Base-by-base conservation (phyloP, 2,888 invertebrate genomes). In the Tipula lateralis region DNA sequence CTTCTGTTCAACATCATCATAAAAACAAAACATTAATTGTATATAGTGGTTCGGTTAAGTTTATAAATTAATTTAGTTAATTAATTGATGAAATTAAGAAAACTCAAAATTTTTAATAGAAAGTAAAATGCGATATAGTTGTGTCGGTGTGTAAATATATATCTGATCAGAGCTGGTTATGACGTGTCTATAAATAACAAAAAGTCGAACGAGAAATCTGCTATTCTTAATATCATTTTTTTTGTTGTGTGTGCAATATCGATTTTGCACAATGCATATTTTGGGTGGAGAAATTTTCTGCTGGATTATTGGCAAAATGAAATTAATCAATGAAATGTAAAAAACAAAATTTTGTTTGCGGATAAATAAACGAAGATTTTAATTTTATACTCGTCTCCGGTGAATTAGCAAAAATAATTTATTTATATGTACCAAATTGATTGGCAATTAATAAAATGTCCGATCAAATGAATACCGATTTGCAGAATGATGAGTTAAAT, bases 401-500 rank as follows among this genome's bases (percentile, higher is more conserved):
- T 39, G 44, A 7, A n/a, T 44, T n/a, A 13, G n/a, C 2, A 44
- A 44, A 36, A 36, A 36, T 36, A 36, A 36, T 44, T 36, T 36
- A 36, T 32, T 6, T 6, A 32, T 6, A 32, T 32, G 6, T 32
- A 32, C n/a, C 13, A 13, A 66, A 66, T 66, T 66, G 66, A 66
- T 66, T 66, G 19, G 44, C 44, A 9, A 39, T 12, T 29, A 29
- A 81, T 84, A 85, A 84, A 86, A 87, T 86, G 86, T 86, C 86
- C 84, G 86, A 87, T 87, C 88, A 87, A 86, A 89, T 89, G 89
- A 88, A 89, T 86, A 86, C 85, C 80, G 87, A 87, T 86, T 87
- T 87, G 84, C 86, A 86, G 36, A 83, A 83, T 83, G 91, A 90
- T 85, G 93, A 93, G 90, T 92, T 94, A 88, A 94, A 93, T 91